Percentiles rank a stretch among this genome's conserved stretches.
Evolutionary conservation across 2,797 vertebrate genomes (phyloP).

Genomic region (Petrocephalus sullivani): DNA sequence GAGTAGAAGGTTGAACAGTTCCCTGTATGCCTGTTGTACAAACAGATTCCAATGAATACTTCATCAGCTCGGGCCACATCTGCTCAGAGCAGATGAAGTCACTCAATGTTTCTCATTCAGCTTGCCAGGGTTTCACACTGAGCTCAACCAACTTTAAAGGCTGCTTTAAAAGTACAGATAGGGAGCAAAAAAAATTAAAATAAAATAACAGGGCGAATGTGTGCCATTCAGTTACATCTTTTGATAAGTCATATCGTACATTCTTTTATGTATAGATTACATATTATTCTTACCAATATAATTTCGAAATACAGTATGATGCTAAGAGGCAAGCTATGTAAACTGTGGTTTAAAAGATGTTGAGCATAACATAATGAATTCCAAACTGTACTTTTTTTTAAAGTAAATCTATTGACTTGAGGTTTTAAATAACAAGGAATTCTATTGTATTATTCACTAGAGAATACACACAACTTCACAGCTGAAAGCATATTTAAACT

Average conservation of each 20-base stretch:
- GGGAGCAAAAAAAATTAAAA: neutral
- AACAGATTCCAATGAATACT: neutral
- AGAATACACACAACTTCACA: neutral
- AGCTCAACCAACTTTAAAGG: neutral
- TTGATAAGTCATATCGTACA: neutral
- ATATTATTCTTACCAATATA: neutral
- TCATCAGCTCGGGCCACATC: neutral
- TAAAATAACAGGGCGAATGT: neutral
- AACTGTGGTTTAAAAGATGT: neutral
- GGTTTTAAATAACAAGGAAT: neutral
- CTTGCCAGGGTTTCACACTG: neutral
- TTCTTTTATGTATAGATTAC: neutral
- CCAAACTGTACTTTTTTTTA: neutral
- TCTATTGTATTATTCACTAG: neutral
- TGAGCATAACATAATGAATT: neutral
- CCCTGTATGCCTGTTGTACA: neutral
- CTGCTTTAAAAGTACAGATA: neutral
- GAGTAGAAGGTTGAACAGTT: neutral
- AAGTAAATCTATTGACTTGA: neutral
- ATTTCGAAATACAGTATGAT: neutral
- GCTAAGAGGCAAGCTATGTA: neutral
- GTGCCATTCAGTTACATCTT: neutral
- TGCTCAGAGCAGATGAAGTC: neutral
- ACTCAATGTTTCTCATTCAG: neutral
- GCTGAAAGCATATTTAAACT: neutral